Conservation (phyloP, 2,797 vertebrate species). For the Limnodromus scolopaceus region DNA sequence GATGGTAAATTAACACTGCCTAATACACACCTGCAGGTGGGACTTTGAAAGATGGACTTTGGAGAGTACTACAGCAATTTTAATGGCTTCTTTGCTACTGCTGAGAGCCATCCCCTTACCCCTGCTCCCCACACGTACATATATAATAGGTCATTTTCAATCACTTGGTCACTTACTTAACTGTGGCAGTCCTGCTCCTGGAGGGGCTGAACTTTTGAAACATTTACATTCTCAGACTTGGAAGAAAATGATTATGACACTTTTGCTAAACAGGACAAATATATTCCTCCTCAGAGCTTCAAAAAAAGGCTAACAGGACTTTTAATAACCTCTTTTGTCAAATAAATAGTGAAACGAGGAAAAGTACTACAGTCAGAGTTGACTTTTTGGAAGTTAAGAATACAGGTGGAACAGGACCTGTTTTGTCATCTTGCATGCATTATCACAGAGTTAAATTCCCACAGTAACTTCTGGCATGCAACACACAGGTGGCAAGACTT, state of each 20-base stretch:
- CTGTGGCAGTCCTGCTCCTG: neutral
- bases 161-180: neutral
- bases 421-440: neutral
- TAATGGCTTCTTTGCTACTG: neutral
- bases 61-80: neutral
- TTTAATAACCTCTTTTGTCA: neutral
- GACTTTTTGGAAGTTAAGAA: neutral
- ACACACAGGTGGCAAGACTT: neutral
- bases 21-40: neutral
- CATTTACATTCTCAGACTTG: neutral
- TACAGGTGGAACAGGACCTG: neutral
- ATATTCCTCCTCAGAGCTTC: neutral
- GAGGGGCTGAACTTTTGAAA: neutral
- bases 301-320: neutral
- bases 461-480: neutral
- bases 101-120: neutral
- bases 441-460: neutral
- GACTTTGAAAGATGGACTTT: neutral
- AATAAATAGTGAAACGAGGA: neutral
- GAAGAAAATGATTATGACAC: neutral
- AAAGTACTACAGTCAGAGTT: neutral
- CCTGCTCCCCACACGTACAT: neutral
- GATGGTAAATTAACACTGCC: neutral
- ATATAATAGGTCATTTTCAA: neutral
- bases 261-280: neutral